These are phyloP conservation scores for Atherinosoma microstoma DNA, from an alignment of 2,797 vertebrate genomes.

Conservation along the genomic window DNA sequence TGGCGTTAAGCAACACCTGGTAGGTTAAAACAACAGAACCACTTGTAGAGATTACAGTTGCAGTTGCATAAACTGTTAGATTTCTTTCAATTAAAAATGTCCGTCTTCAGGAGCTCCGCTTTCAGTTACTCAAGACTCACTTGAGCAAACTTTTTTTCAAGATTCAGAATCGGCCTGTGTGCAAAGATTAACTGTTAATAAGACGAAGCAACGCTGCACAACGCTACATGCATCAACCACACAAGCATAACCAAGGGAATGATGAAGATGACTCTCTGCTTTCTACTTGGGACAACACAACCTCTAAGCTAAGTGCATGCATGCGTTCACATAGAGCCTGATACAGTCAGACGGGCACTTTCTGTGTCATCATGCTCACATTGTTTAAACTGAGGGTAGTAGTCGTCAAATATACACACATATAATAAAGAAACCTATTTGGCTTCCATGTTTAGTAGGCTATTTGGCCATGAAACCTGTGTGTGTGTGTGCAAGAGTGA, in stretches of 20 bases:
- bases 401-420: not conserved
- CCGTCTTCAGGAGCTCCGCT: no score
- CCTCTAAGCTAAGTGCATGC: not conserved
- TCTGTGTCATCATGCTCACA: not conserved
- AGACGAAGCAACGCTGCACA: not conserved
- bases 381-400: not conserved
- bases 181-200: not conserved
- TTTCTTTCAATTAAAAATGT: no score
- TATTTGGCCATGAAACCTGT: not conserved
- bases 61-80: no score
- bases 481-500: slow-evolving; percentile 16
- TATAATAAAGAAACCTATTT: not conserved
- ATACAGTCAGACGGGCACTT: not conserved
- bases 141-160: not conserved
- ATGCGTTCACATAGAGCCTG: not conserved
- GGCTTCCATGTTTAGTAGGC: not conserved
- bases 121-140: no score
- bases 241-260: not conserved
- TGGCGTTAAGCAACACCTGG: no score
- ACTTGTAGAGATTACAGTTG: no score
- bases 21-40: no score
- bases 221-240: not conserved
- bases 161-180: not conserved
- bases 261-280: not conserved
- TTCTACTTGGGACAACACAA: not conserved